Base-by-base conservation (phyloP, 1,140 invertebrate species). In the Aradophagus sp. region DNA sequence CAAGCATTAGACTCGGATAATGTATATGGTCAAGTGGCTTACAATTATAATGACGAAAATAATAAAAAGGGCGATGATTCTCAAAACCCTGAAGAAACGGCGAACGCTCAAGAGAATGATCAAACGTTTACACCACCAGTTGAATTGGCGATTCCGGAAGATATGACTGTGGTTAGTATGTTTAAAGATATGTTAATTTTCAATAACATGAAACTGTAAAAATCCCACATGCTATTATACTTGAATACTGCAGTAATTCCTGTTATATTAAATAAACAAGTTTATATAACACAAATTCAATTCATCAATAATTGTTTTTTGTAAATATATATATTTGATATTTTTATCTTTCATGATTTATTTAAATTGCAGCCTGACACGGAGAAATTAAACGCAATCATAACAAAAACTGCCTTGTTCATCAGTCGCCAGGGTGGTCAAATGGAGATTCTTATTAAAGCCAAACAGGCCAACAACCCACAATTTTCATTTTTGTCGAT, bases 381-480 rank as follows among this genome's bases (percentile, higher is more conserved):
- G 4, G 89, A 93, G 75, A 99, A 98, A 80, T 89, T 94, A 70
- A 95, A 98, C 85, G 91, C 93, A 2, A 95, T 98, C 44, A 98
- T 99, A 77, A 95, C 97, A 80, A 98, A 97, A 86, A 99, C 98
- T 0, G 97, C 97, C 0, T 86, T 91, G 39, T 99, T 99, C 86
- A 95, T 99, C 65, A 92, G 93, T 58, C 88, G 90, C 32, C 97
- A 99, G 82, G 97, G 97, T 0, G 88, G 91, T 19, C 98, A 99
- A 87, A 98, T 99, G 97, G 97, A 99, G 87, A 98, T 99, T 45
- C 88, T 99, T 0, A 92, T 99, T 48, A 99, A 98, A 87, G 94
- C 96, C 5, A 99, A 99, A 84, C 98, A 99, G 83, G 89, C 93
- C 0, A 91, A 93, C 71, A 99, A 99, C 87, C 87, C 91, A 1